Evolutionary conservation across 2,797 vertebrate genomes (phyloP), one percentile per base, ranked within the genome.

Genomic region (Harpagifer antarcticus): DNA sequence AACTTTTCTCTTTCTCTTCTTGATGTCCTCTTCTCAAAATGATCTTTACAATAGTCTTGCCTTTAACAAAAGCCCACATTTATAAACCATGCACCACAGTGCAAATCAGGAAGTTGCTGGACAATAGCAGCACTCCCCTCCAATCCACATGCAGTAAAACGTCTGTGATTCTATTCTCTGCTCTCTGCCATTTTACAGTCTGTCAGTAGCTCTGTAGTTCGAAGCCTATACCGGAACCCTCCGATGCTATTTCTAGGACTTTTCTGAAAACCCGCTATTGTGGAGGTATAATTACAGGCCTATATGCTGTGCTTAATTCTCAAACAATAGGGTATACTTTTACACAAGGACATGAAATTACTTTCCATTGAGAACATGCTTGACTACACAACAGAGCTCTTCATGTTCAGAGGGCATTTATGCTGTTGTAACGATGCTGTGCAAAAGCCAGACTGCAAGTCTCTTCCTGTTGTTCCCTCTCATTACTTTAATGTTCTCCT

Each of bases 291-390:
- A 95, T 96, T 95, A 95, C 90, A 94, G 93, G 90, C 92, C 91
- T 89, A 83, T 93, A 93, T 62, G 81, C 90, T 92, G 91, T 87
- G 93, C 93, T 95, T 96, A 95, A 95, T 95, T 96, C 91, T 91
- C 90, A 95, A 95, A 96, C 94, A 96, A 95, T 95, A 93, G 93
- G 93, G 94, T 93, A 84, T 93, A 90, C 92, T 95, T 93, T 93
- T 93, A 93, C 89, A 92, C 87, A 84, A 92, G 89, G 87, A 90
- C 91, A 90, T 92, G 88, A 89, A 93, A 94, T 93, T 90, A 91
- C 89, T 92, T 86, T 91, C 83, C 83, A 88, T 91, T 90, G 84
- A 92, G 88, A 89, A 88, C 78, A 82, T 80, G 78, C 79, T 86
- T 79, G 79, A 90, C 81, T 78, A 88, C 84, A 91, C 86, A 90